Percentiles rank a stretch among this genome's conserved stretches.
Conservation (phyloP, 1,140 invertebrate genomes). For the Euglossa dilemma region DNA sequence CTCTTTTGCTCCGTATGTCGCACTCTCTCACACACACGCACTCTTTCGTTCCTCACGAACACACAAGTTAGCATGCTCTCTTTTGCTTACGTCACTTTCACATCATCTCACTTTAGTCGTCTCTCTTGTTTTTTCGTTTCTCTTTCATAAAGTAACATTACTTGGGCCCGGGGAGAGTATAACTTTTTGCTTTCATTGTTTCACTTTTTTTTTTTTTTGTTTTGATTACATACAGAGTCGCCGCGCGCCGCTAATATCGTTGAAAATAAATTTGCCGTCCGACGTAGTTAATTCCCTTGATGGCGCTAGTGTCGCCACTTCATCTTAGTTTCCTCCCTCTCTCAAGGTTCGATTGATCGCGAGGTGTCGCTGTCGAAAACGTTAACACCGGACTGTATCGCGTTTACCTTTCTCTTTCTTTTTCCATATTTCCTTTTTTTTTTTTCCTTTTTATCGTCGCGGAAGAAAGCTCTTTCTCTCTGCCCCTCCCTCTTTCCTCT, state of each 20-base stretch:
- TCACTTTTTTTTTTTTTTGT: constrained; percentile 28
- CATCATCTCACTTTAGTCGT: constrained; percentile 50
- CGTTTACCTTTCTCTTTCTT: neutral
- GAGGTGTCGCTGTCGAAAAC: neutral
- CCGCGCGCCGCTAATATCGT: constrained; percentile 68
- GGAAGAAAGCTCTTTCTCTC: constrained; percentile 11
- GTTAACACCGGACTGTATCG: neutral
- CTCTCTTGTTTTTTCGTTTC: constrained; percentile 52
- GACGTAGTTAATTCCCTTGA: neutral
- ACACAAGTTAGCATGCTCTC: constrained; percentile 20
- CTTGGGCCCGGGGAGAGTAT: constrained; percentile 81
- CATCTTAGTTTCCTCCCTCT: neutral
- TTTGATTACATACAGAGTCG: constrained; percentile 69
- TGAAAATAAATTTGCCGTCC: neutral
- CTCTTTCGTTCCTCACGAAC: constrained; percentile 1
- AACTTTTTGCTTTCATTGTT: constrained; percentile 68
- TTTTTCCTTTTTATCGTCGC: neutral
- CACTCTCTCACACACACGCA: neutral
- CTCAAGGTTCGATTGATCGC: neutral
- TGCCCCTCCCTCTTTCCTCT: constrained; percentile 23
- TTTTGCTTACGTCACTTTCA: constrained; percentile 25
- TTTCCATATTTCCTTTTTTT: neutral
- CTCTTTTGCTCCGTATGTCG: constrained; percentile 7
- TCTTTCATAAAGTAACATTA: constrained; percentile 76
- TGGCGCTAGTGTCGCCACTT: neutral